Percentiles rank a stretch among this genome's conserved stretches.
These are phyloP conservation scores for Dorcus parallelipipedus DNA, from an alignment of 2,888 invertebrate species.

Conservation along the genomic window DNA sequence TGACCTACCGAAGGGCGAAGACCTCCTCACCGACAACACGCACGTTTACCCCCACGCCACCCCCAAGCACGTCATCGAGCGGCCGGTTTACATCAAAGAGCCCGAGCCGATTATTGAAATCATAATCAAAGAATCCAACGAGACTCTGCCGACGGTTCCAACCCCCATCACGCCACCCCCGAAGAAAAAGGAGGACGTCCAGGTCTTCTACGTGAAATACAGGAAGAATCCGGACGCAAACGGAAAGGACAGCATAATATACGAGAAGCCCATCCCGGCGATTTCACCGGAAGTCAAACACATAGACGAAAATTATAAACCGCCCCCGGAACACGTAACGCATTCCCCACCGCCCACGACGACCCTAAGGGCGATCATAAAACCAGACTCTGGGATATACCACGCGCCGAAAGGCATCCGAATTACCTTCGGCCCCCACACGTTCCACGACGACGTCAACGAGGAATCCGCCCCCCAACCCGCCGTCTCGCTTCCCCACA, in stretches of 20 bases:
- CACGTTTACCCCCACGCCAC: conserved; percentile 53
- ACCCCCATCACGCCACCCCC: conserved; percentile 53
- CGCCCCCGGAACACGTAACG: conserved; percentile 28
- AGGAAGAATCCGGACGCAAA: conserved; percentile 76
- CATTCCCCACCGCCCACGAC: conserved; percentile 64
- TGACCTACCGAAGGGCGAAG: conserved; percentile 51
- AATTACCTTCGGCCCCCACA: conserved; percentile 68
- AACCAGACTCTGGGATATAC: conserved; percentile 81
- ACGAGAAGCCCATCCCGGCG: conserved; percentile 78
- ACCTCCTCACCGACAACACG: conserved; percentile 47
- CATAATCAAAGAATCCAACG: conserved; percentile 87
- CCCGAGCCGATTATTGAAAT: conserved; percentile 91
- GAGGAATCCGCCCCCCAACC: conserved; percentile 66
- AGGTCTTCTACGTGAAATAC: conserved; percentile 88
- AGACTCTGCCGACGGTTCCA: conserved; percentile 67
- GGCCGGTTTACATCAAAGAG: conserved; percentile 59
- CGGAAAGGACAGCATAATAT: conserved; percentile 68
- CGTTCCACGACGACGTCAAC: conserved; percentile 50
- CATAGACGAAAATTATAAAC: conserved; percentile 51
- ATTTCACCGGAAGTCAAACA: conserved; percentile 61
- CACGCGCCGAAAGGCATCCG: conserved; percentile 78
- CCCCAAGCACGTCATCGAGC: conserved; percentile 42
- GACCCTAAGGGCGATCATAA: conserved; percentile 78
- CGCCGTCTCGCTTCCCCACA: conserved; percentile 54
- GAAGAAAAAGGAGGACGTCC: conserved; percentile 73